Evolutionary conservation across 1,140 invertebrate genomes (phyloP).

Genomic region (Streblospio benedicti): DNA sequence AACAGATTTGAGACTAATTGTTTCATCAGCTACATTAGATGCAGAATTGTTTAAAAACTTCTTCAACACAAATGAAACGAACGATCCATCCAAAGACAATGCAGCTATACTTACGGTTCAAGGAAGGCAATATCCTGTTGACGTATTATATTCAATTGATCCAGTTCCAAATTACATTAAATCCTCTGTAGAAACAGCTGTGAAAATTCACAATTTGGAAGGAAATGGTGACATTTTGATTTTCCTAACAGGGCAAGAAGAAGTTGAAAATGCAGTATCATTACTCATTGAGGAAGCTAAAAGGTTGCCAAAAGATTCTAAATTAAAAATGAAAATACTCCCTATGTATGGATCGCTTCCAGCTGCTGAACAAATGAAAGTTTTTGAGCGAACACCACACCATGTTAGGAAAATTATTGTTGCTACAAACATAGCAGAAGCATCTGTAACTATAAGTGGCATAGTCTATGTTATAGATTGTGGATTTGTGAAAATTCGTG

Average conservation of each 20-base stretch:
- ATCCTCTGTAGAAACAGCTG: conserved; percentile 71
- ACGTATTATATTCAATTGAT: conserved; percentile 69
- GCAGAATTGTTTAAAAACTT: conserved; percentile 57
- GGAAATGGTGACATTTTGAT: conserved; percentile 67
- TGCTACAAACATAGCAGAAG: conserved; percentile 96
- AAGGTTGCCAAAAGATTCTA: conserved; percentile 23
- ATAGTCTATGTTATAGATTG: conserved; percentile 91
- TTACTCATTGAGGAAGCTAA: conserved; percentile 40
- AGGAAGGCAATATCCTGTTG: conserved; percentile 79
- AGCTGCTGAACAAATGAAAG: conserved; percentile 68
- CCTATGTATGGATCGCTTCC: conserved; percentile 88
- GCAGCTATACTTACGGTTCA: conserved; percentile 77
- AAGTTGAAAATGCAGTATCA: conserved; percentile 36
- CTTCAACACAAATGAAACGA: conserved; percentile 54
- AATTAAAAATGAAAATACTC: conserved; percentile 65
- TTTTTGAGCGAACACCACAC: conserved; percentile 67
- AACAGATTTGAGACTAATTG: conserved; percentile 70
- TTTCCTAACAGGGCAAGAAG: conserved; percentile 74
- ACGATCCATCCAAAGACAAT: conserved; percentile 54
- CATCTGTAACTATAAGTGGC: conserved; percentile 83
- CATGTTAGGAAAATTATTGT: conserved; percentile 81
- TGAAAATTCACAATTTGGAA: conserved; percentile 81
- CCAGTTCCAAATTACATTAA: conserved; percentile 85
- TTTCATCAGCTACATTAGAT: conserved; percentile 92
- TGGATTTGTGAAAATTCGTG: conserved; percentile 92